Evolutionary conservation across 2,797 vertebrate species (phyloP).

Genomic region (Scolopax bukidnonensis): DNA sequence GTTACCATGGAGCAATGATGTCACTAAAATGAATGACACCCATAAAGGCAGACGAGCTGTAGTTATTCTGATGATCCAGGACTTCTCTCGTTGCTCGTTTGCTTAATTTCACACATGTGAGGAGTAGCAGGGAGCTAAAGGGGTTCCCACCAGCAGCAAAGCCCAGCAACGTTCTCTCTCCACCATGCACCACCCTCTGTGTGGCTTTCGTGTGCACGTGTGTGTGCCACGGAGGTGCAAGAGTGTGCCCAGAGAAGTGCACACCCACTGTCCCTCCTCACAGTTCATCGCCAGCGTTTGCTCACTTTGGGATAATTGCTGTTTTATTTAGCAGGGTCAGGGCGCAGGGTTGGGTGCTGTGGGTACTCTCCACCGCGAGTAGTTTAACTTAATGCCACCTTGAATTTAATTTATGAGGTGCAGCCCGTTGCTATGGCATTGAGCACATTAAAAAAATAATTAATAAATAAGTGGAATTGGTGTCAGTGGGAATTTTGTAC

Average conservation of each 20-base stretch:
- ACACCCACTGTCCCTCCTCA: background rate
- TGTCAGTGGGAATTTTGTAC: conserved; percentile 65
- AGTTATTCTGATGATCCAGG: conserved; percentile 70
- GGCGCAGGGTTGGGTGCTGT: background rate
- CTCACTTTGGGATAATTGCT: background rate
- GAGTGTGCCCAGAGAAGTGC: background rate
- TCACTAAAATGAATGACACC: conserved; percentile 73
- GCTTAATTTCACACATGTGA: conserved; percentile 65
- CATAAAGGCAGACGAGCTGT: conserved; percentile 70
- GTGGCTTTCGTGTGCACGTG: background rate
- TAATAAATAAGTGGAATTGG: conserved; percentile 73
- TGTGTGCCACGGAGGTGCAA: background rate
- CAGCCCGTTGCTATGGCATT: conserved; percentile 61
- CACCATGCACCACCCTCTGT: accelerated
- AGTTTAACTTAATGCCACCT: conserved; percentile 61
- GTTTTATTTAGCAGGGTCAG: background rate
- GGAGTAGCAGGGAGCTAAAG: conserved; percentile 50
- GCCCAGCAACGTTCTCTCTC: background rate
- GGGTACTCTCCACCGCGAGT: background rate
- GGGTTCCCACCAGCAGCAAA: conserved; percentile 23
- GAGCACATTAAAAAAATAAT: conserved; percentile 50
- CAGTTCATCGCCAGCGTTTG: background rate
- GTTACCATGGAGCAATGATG: conserved; percentile 74
- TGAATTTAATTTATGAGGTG: conserved; percentile 62
- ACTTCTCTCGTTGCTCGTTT: conserved; percentile 65